phyloP scores from a whole-genome alignment of 2,113 vertebrate species.

The Rostratula benghalensis region DNA sequence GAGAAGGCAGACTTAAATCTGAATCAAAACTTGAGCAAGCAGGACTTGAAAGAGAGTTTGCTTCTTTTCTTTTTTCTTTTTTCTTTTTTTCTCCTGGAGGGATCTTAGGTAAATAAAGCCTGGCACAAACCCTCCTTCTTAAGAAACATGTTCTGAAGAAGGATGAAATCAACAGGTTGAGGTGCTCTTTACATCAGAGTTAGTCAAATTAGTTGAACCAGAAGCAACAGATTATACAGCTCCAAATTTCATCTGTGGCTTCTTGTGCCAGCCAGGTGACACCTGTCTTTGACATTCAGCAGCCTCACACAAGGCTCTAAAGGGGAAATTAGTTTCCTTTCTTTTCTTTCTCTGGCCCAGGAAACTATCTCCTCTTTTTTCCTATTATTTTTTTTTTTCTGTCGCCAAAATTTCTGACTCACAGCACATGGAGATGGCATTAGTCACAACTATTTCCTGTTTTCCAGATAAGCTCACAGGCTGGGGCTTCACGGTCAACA shows the following conservation, averaged over 20 bases:
- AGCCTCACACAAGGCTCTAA: neutral
- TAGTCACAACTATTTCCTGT: constrained; percentile 54
- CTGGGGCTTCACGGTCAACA: constrained; percentile 46
- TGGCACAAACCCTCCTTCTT: constrained; percentile 6
- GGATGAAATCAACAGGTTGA: constrained; percentile 49
- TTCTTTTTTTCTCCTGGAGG: neutral
- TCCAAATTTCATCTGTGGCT: constrained; percentile 12
- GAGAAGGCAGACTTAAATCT: neutral
- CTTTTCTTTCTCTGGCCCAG: neutral
- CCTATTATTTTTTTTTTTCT: neutral
- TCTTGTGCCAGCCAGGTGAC: constrained; percentile 14
- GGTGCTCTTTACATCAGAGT: constrained; percentile 36
- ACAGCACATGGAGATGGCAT: neutral
- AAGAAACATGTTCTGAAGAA: constrained; percentile 40
- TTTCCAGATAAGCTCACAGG: constrained; percentile 12
- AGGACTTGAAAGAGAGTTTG: constrained; percentile 36
- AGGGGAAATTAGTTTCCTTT: constrained; percentile 35
- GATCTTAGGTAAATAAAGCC: constrained; percentile 52
- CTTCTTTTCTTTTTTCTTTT: neutral
- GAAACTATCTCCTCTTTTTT: neutral
- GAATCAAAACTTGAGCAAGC: constrained; percentile 32
- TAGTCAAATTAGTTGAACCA: constrained; percentile 60
- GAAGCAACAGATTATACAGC: constrained; percentile 31
- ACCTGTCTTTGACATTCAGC: constrained; percentile 25
- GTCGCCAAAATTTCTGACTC: constrained; percentile 14